Evolutionary conservation across 2,113 vertebrate genomes (phyloP).

Genomic region (Ursus arctos): DNA sequence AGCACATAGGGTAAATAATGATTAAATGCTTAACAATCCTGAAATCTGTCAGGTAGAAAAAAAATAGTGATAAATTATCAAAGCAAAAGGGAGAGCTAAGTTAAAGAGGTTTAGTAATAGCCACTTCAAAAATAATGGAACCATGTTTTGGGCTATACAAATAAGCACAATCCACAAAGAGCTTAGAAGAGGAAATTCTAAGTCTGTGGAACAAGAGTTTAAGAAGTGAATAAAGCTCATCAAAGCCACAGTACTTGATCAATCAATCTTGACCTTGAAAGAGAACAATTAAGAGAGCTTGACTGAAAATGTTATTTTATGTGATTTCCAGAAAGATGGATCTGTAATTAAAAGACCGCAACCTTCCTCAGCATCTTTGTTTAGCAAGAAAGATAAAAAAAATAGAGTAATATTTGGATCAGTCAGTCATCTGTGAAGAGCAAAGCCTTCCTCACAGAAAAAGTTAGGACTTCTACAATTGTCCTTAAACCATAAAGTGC

Average conservation of each 20-base stretch:
- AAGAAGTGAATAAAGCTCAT: constrained; percentile 7
- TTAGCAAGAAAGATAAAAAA: not conserved
- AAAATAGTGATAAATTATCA: not conserved
- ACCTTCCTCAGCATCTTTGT: not conserved
- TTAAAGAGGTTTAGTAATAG: not conserved
- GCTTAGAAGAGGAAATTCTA: not conserved
- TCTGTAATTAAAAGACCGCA: not conserved
- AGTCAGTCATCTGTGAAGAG: not conserved
- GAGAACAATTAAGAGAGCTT: not conserved
- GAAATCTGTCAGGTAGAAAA: not conserved
- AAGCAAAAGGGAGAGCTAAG: not conserved
- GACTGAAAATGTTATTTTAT: not conserved
- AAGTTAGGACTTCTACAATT: not conserved
- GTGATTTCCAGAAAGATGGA: not conserved
- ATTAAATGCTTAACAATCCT: constrained; percentile 5
- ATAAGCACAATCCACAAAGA: not conserved
- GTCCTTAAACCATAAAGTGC: not conserved
- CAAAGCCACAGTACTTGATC: not conserved
- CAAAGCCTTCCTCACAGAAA: not conserved
- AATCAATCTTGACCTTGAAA: not conserved
- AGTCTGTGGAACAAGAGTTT: not conserved
- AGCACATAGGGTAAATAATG: not conserved
- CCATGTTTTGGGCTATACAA: not conserved
- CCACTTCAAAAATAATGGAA: not conserved
- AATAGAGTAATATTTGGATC: not conserved